Evolutionary conservation across 2,888 invertebrate genomes (phyloP).

Genomic region (Steinernema carpocapsae): DNA sequence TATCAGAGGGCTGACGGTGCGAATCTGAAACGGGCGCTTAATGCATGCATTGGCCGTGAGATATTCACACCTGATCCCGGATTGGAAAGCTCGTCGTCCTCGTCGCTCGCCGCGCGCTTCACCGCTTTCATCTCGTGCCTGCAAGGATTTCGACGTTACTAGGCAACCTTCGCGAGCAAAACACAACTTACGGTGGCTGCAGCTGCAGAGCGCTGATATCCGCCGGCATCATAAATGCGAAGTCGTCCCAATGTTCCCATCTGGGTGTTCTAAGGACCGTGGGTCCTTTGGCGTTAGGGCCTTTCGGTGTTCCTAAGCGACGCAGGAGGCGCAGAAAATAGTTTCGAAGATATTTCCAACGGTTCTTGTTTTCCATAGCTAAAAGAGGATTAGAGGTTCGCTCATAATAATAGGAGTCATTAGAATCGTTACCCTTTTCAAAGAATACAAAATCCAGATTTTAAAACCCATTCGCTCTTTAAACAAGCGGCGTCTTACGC

Average conservation of each 20-base stretch:
- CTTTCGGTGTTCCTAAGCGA: neutral
- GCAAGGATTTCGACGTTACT: neutral
- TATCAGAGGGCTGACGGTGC: neutral
- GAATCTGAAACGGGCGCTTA: neutral
- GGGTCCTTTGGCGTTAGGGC: neutral
- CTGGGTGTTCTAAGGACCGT: neutral
- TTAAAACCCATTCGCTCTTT: no score
- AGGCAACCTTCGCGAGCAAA: neutral
- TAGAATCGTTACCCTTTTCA: no score
- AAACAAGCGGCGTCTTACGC: no score
- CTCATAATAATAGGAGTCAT: no score
- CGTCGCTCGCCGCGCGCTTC: conserved; percentile 12
- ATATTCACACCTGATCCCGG: neutral
- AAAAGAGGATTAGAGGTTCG: neutral
- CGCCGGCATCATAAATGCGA: conserved; percentile 16
- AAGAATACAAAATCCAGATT: no score
- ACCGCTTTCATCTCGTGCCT: neutral
- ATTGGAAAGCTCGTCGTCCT: conserved; percentile 10
- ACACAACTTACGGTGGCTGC: neutral
- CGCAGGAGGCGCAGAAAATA: conserved; percentile 10
- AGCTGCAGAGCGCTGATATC: neutral
- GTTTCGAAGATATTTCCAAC: conserved; percentile 18
- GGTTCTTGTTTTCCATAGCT: conserved; percentile 13
- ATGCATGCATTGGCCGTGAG: neutral
- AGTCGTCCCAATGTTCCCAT: conserved; percentile 24